Percentiles rank a stretch among this genome's conserved stretches.
phyloP scores from a whole-genome alignment of 1,140 invertebrate species.

The Halyomorpha halys region DNA sequence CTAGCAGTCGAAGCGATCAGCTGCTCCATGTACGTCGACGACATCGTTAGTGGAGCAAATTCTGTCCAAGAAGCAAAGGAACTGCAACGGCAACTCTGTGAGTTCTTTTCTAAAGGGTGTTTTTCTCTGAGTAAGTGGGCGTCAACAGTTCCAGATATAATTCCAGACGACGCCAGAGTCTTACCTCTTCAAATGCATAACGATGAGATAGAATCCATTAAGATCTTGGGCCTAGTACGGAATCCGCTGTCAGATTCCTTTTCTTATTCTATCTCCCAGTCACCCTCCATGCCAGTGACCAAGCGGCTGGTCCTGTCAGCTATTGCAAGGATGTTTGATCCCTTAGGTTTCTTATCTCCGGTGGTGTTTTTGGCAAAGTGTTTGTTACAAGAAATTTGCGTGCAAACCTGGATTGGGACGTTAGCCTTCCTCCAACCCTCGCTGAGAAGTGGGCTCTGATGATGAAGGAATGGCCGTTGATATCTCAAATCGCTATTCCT shows the following conservation, averaged over 20 bases:
- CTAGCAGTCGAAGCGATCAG: slow-evolving; percentile 30
- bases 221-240: slow-evolving; percentile 15
- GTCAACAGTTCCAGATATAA: too few relatives aligned
- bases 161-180: too few relatives aligned
- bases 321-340: slow-evolving; percentile 15
- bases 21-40: slow-evolving; percentile 39
- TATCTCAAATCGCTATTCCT: neutral
- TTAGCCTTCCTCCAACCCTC: neutral
- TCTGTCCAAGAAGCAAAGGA: slow-evolving; percentile 25
- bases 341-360: slow-evolving; percentile 7
- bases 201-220: too few relatives aligned
- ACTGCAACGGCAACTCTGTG: slow-evolving; percentile 25
- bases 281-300: neutral
- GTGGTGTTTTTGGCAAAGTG: too few relatives aligned
- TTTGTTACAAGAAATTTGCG: slow-evolving; percentile 12
- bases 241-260: slow-evolving; percentile 2
- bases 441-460: neutral
- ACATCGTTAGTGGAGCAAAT: slow-evolving; percentile 35
- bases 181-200: too few relatives aligned
- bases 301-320: slow-evolving; percentile 7
- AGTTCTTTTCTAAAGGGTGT: slow-evolving; percentile 23
- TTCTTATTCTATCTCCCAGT: neutral
- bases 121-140: slow-evolving; percentile 29
- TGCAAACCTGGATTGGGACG: slow-evolving; percentile 8
- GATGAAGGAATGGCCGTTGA: neutral